A percentile compares a stretch with the other conserved stretches of the same genome.
Evolutionary conservation across 1,140 invertebrate genomes (phyloP).

Genomic region (Cydia pomonella): DNA sequence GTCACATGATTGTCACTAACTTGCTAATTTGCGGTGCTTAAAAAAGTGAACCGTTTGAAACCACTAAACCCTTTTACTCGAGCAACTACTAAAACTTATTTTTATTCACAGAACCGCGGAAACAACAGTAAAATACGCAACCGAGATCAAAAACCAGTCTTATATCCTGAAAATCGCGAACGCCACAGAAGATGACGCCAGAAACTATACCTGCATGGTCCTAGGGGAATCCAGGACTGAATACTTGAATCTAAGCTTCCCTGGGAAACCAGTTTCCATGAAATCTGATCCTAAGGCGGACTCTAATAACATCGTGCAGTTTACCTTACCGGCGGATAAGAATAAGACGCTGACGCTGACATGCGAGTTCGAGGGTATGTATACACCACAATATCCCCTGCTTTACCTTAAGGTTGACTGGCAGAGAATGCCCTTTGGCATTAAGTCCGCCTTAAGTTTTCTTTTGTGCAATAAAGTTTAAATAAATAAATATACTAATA

Average conservation of each 20-base stretch:
- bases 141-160: slow-evolving; percentile 48
- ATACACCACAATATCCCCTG: too few relatives aligned
- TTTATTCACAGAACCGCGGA: slow-evolving; percentile 40
- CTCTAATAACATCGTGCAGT: neutral
- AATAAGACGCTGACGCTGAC: slow-evolving; percentile 44
- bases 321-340: neutral
- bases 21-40: neutral
- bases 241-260: slow-evolving; percentile 60
- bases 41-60: neutral
- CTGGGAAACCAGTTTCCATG: slow-evolving; percentile 50
- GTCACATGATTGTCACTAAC: too few relatives aligned
- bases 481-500: too few relatives aligned
- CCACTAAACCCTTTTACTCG: neutral
- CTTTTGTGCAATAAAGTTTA: too few relatives aligned
- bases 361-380: slow-evolving; percentile 73
- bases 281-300: slow-evolving; percentile 33
- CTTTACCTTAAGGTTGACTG: too few relatives aligned
- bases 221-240: slow-evolving; percentile 42
- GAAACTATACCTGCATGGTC: slow-evolving; percentile 81
- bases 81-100: neutral
- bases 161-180: slow-evolving; percentile 76
- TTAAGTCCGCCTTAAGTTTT: too few relatives aligned
- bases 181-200: slow-evolving; percentile 78
- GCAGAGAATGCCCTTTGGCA: too few relatives aligned
- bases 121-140: slow-evolving; percentile 48